These are phyloP conservation scores for Hoplodrina ambigua DNA, from an alignment of 2,888 invertebrate genomes.

Conservation along the genomic window DNA sequence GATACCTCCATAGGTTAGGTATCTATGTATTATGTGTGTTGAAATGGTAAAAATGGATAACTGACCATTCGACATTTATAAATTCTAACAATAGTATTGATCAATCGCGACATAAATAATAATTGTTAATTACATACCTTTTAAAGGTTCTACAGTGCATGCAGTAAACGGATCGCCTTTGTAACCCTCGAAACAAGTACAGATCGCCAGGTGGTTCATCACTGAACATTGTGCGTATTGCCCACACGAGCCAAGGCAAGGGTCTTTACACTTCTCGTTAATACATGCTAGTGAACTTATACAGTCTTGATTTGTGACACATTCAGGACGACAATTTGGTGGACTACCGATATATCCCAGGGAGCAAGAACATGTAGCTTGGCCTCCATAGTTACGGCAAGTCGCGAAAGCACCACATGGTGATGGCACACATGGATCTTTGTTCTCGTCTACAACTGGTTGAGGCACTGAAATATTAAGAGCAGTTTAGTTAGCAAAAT, in stretches of 20 bases:
- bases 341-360: slow-evolving; percentile 91
- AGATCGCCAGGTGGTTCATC: slow-evolving; percentile 91
- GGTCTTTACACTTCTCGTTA: slow-evolving; percentile 92
- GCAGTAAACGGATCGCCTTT: slow-evolving; percentile 91
- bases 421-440: slow-evolving; percentile 92
- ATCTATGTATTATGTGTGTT: not conserved
- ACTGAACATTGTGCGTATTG: slow-evolving; percentile 90
- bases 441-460: slow-evolving; percentile 80
- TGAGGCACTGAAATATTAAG: slow-evolving; percentile 73
- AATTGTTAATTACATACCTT: slow-evolving; percentile 72
- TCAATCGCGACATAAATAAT: not conserved
- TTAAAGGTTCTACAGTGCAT: slow-evolving; percentile 78
- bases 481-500: not conserved
- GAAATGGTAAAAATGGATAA: too few species aligned
- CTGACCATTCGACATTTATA: not conserved
- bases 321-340: slow-evolving; percentile 93
- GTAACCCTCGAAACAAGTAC: slow-evolving; percentile 90
- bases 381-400: slow-evolving; percentile 89
- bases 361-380: slow-evolving; percentile 91
- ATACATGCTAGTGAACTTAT: slow-evolving; percentile 92
- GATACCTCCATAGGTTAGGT: not conserved
- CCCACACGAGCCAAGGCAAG: slow-evolving; percentile 93
- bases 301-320: slow-evolving; percentile 92
- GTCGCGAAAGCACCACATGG: slow-evolving; percentile 92
- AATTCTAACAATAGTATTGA: not conserved